Evolutionary conservation across 2,113 vertebrate species (phyloP).

Genomic region (Corythoichthys haematopterus): DNA sequence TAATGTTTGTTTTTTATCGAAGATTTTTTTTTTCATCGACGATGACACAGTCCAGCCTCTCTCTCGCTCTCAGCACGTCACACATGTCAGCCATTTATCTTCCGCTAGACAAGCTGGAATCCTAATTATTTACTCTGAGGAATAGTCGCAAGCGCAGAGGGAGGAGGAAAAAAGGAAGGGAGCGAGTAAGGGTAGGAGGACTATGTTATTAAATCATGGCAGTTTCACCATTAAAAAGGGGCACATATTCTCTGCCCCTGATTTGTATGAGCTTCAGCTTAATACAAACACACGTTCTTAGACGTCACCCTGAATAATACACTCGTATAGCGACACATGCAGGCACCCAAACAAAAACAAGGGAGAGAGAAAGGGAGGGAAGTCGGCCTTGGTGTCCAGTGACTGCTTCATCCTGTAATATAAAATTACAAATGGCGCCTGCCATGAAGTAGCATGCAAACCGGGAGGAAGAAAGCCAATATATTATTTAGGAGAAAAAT

Average conservation of each 20-base stretch:
- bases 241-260: conserved; percentile 71
- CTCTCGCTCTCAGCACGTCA: conserved; percentile 81
- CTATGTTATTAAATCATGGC: conserved; percentile 83
- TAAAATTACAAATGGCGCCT: conserved; percentile 72
- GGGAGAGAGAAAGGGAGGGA: background rate
- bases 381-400: conserved; percentile 50
- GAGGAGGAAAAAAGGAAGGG: conserved; percentile 16
- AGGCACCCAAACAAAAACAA: conserved; percentile 56
- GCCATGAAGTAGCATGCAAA: conserved; percentile 39
- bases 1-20: background rate
- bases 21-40: background rate
- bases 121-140: conserved; percentile 88
- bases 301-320: conserved; percentile 66
- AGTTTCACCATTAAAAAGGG: conserved; percentile 72
- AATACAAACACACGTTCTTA: conserved; percentile 74
- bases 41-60: conserved; percentile 34
- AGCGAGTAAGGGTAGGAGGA: conserved; percentile 67
- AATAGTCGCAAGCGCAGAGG: conserved; percentile 58
- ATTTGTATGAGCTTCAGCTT: conserved; percentile 65
- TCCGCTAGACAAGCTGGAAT: conserved; percentile 79
- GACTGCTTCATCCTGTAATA: conserved; percentile 64
- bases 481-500: background rate
- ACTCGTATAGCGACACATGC: conserved; percentile 44
- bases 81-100: conserved; percentile 92
- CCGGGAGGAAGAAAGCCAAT: conserved; percentile 13